Evolutionary conservation across 2,113 vertebrate genomes (phyloP), one percentile per base, ranked within the genome.

Genomic region (Jacana jacana): DNA sequence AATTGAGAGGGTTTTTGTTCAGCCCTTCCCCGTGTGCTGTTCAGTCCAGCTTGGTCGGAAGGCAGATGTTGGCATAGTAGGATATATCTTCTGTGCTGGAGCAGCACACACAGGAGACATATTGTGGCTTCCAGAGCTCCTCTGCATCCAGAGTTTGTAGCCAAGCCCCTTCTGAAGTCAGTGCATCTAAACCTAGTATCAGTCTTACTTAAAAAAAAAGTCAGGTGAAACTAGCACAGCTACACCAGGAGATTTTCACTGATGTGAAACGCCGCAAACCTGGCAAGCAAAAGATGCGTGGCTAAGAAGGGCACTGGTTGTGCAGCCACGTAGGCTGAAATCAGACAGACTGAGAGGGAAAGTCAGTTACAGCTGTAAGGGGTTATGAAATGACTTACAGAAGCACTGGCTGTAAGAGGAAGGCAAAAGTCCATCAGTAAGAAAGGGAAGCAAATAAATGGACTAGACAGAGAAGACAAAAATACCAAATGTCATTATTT

Each of bases 401-500:
- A 90, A 11, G 1, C 49, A 54, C 31, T 73, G n/a, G 11, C 51
- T 46, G 16, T 42, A 63, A 65, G 49, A 91, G 40, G 71, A 77
- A 86, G 33, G 37, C 28, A 78, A 28, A 93, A 93, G 70, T 82
- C 81, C 19, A 9, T 87, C 79, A 80, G 39, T 33, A 85, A 80
- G 85, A 82, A 93, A 64, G 27, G 16, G 40, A 77, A 79, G 73
- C 28, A 84, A 93, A 89, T 92, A 94, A 95, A 81, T 42, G 78
- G 39, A 64, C 55, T 71, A 42, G 84, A 70, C 46, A 75, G 64
- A 88, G 71, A 57, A 87, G 89, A 37, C 61, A 76, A 78, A 97
- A 95, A 81, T 92, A 92, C 57, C 39, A 68, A 86, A 93, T 95
- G 89, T 66, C 33, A 44, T 95, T 95, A 91, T 92, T 96, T 84